phyloP scores from a whole-genome alignment of 2,113 vertebrate species.

The Silurus asotus region DNA sequence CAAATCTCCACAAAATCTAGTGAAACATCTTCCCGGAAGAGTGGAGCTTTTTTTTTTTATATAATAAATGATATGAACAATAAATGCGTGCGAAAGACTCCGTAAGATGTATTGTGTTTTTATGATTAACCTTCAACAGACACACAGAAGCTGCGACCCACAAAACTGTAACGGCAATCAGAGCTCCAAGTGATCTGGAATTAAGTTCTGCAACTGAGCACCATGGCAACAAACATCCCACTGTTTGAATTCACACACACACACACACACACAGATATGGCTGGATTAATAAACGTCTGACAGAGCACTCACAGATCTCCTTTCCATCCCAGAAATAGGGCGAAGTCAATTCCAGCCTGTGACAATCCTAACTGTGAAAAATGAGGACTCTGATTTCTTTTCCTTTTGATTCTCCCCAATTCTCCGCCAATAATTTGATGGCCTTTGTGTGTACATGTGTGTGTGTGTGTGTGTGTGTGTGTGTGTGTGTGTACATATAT shows the following conservation, averaged over 20 bases:
- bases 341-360: constrained; percentile 56
- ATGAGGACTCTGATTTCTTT: constrained; percentile 57
- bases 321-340: constrained; percentile 54
- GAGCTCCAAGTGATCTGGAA: constrained; percentile 56
- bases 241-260: constrained; percentile 48
- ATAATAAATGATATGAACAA: background rate
- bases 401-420: constrained; percentile 51
- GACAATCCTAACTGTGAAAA: constrained; percentile 57
- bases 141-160: constrained; percentile 28
- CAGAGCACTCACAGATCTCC: constrained; percentile 55
- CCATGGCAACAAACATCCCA: constrained; percentile 64
- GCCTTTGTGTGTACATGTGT: background rate
- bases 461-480: background rate
- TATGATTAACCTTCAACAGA: constrained; percentile 10
- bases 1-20: no score
- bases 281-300: constrained; percentile 62
- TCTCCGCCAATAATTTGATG: constrained; percentile 5
- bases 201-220: constrained; percentile 58
- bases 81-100: background rate
- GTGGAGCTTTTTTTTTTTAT: no score
- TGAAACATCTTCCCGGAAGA: no score
- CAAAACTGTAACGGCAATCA: constrained; percentile 57
- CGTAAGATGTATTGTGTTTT: background rate
- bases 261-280: constrained; percentile 51
- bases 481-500: background rate